Base-by-base conservation (phyloP, 1,140 invertebrate species). In the Drosophila ananassae region DNA sequence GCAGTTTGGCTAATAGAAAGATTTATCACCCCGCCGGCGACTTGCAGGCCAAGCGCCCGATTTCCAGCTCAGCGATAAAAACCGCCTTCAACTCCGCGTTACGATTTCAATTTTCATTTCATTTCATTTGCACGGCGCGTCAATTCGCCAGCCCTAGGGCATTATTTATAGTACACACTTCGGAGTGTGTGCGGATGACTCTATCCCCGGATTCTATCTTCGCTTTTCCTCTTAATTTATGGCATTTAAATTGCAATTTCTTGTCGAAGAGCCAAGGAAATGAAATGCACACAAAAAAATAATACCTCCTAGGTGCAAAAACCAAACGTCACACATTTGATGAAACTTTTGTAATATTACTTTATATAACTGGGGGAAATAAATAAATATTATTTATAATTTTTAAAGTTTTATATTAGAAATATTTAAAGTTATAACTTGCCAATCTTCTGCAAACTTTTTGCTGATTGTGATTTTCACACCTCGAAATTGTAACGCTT, bases 191-290 rank as follows among this genome's bases (percentile, higher is more conserved):
- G n/a, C 8, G 8, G 21, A 59, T 53, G 52, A 51, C 55, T 68
- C 44, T 55, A 41, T 58, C 17, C 41, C n/a, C 47, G 44, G 51
- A 62, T 46, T 77, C 51, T 61, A 78, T 79, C 73, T 67, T 55
- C 57, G 71, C 75, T 83, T 83, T 79, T 78, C 72, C 69, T 78
- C 66, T 80, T 67, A 90, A 89, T 89, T 89, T 89, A 89, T 89
- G 69, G 80, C 77, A 76, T 85, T 90, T 90, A 85, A 90, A 89
- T 89, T 85, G 85, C 87, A 81, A 90, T 89, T 90, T 85, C 84
- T 85, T 90, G 80, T 89, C 74, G 30, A 30, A 48, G 51, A 64
- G 51, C 5, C 8, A 46, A 44, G 48, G 25, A 39, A 52, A 47
- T 21, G 4, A 17, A 44, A 44, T 44, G 41, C 41, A 44, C 41